Evolutionary conservation across 2,888 invertebrate genomes (phyloP), one percentile per base, ranked within the genome.

Genomic region (Strigamia transsilvanica): DNA sequence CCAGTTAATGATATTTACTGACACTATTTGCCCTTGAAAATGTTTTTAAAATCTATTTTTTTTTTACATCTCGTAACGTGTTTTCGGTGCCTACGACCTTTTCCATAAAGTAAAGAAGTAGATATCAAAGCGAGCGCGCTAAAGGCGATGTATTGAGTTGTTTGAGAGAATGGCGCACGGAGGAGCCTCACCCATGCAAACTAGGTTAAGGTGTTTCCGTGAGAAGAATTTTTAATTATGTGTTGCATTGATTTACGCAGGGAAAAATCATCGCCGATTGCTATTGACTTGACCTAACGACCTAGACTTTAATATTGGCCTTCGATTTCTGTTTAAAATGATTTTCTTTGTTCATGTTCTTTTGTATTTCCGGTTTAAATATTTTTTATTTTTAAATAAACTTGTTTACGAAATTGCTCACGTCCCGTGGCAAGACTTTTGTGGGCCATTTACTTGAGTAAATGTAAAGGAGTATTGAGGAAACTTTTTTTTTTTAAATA

Each of bases 141-240:
- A 61, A 61, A 61, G 61, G 61, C 61, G n/a, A 61, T 21, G 61
- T 61, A 61, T 61, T 61, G 23, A 42, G 42, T 13, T 15, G 42
- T 7, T 34, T 34, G 34, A 61, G 23, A 61, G 61, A 61, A 61
- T 61, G 61, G 21, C 21, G n/a, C 61, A 56, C 56, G 15, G 4
- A 13, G 5, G 15, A 5, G 56, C 18, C 56, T n/a, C 61, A 42
- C 61, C 61, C 18, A 61, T 18, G 3, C 18, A 61, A 61, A 61
- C 61, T 61, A 18, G 61, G 61, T 61, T 61, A 61, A 61, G 61
- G 61, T 61, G 18, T 61, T 61, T 61, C 9, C n/a, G 61, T 61
- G 61, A 61, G 61, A 61, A 61, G 61, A 61, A 61, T 61, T 61
- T n/a, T 9, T 61, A 61, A 61, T 61, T 61, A 18, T n/a, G n/a